Evolutionary conservation across 1,140 invertebrate genomes (phyloP).

Genomic region (Trachelipus rathkii): DNA sequence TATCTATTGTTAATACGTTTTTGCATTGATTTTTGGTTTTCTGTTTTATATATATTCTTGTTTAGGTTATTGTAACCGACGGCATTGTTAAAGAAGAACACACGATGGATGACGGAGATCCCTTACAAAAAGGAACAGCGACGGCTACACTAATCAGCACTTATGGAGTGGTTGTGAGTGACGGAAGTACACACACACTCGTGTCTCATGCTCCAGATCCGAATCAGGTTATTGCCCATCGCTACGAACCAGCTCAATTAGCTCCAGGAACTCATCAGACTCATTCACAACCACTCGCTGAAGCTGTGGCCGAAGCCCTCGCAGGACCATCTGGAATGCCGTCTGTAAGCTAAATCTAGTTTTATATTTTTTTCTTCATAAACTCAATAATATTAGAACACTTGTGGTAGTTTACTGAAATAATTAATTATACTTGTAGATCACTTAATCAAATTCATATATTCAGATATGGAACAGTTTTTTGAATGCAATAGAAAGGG

Average conservation of each 20-base stretch:
- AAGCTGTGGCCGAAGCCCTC: slow-evolving; percentile 42
- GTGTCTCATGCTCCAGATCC: not conserved
- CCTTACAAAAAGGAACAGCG: not conserved
- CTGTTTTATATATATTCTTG: no score
- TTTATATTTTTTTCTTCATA: not conserved
- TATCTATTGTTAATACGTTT: no score
- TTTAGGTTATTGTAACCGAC: not conserved
- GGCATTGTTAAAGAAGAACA: not conserved
- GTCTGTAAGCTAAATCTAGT: slow-evolving; percentile 20
- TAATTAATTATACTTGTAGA: no score
- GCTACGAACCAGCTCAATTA: not conserved
- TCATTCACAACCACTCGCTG: slow-evolving; percentile 36
- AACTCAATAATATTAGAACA: no score
- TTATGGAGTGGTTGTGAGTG: not conserved
- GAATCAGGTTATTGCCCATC: not conserved
- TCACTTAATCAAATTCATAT: no score
- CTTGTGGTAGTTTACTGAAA: no score
- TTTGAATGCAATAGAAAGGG: no score
- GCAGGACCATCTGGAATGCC: slow-evolving; percentile 44
- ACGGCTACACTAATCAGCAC: not conserved
- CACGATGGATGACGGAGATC: not conserved
- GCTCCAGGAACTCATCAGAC: slow-evolving; percentile 28
- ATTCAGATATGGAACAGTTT: no score
- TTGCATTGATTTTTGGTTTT: not conserved
- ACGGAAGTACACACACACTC: not conserved